phyloP scores from a whole-genome alignment of 2,113 vertebrate species.

The Serilophus lunatus region DNA sequence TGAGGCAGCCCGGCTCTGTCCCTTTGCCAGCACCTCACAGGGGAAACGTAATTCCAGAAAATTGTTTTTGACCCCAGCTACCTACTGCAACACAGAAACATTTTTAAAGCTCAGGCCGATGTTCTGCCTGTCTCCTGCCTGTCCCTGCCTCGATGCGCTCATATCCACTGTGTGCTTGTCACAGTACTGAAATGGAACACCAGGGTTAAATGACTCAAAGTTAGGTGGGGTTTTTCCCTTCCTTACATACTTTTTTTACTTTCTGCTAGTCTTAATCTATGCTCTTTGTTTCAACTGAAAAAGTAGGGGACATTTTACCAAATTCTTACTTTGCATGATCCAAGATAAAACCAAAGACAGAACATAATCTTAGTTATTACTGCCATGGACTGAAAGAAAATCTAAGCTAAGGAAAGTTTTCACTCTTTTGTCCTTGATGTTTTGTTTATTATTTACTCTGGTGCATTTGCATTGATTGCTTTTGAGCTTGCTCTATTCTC shows the following conservation, averaged over 20 bases:
- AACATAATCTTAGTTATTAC: background rate
- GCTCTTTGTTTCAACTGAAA: background rate
- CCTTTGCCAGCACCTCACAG: background rate
- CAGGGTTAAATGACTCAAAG: background rate
- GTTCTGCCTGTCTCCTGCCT: background rate
- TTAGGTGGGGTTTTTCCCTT: accelerated
- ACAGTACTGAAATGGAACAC: background rate
- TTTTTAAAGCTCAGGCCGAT: background rate
- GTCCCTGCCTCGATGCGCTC: background rate
- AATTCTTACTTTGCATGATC: background rate
- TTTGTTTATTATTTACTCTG: background rate
- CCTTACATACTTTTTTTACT: background rate
- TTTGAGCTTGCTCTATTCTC: background rate
- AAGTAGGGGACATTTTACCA: background rate
- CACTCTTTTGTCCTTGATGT: background rate
- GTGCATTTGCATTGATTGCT: background rate
- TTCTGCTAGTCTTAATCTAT: background rate
- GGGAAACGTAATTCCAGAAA: background rate
- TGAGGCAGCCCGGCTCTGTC: background rate
- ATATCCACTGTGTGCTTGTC: accelerated
- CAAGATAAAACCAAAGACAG: background rate
- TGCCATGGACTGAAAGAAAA: background rate
- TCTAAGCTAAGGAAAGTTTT: background rate
- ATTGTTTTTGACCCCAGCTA: background rate
- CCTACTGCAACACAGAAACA: background rate